A percentile compares a stretch with the other conserved stretches of the same genome.
Conservation (phyloP, 2,797 vertebrate species). For the Lutra lutra region DNA sequence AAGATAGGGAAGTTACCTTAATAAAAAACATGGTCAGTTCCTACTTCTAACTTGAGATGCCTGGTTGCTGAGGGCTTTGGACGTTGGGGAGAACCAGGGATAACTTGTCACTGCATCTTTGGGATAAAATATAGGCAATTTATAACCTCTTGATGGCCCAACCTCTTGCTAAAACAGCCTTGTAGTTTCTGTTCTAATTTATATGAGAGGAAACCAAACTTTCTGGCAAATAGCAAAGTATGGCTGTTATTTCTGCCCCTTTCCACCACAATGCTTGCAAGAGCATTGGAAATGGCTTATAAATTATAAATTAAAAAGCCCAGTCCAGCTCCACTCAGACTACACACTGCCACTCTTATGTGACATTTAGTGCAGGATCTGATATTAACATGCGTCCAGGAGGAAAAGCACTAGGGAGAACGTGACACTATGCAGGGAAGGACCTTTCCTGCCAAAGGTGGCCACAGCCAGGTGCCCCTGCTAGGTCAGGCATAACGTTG, state of each 20-base stretch:
- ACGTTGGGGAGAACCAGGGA: not conserved
- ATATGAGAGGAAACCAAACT: conserved; percentile 43
- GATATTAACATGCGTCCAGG: not conserved
- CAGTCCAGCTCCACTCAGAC: not conserved
- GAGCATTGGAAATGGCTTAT: not conserved
- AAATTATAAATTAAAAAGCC: conserved; percentile 20
- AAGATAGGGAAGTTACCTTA: conserved; percentile 42
- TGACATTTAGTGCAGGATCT: not conserved
- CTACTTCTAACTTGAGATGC: not conserved
- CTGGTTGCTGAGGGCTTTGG: not conserved
- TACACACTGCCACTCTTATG: not conserved
- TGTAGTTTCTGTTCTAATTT: conserved; percentile 40
- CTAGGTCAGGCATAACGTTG: not conserved
- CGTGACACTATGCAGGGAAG: not conserved
- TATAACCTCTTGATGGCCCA: not conserved
- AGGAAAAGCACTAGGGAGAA: not conserved
- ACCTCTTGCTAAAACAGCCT: not conserved
- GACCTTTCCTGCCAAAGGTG: not conserved
- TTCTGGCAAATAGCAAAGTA: not conserved
- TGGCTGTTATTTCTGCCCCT: not conserved
- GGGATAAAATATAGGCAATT: not conserved
- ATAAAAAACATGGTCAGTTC: not conserved
- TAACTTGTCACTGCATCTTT: not conserved
- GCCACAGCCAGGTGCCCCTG: not conserved
- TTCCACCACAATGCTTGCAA: conserved; percentile 24